These are phyloP conservation scores for Heterodera filipjevi DNA, from an alignment of 2,888 invertebrate species.

Conservation along the genomic window DNA sequence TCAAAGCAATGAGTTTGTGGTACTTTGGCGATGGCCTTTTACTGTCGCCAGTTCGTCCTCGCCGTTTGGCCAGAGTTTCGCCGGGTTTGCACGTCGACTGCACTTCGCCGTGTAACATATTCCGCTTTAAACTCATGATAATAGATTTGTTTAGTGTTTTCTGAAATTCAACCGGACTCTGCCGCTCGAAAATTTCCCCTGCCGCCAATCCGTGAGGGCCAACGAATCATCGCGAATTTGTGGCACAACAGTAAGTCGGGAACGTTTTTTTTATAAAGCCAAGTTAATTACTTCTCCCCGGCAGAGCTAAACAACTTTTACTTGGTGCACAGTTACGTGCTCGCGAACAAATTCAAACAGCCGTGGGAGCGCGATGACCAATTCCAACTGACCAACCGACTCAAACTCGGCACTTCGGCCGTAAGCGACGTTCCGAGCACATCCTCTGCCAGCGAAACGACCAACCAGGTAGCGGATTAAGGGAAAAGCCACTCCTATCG, in stretches of 20 bases:
- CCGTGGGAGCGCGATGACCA: neutral
- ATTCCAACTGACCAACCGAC: neutral
- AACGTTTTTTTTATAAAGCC: too few relatives aligned
- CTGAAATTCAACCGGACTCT: neutral
- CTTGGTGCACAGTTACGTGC: slow-evolving; percentile 1
- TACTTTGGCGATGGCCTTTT: neutral
- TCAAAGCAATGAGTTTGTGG: neutral
- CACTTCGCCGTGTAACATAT: neutral
- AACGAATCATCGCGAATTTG: slow-evolving; percentile 6
- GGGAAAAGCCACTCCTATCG: too few relatives aligned
- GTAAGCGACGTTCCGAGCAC: neutral
- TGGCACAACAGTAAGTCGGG: slow-evolving; percentile 9
- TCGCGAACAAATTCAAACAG: neutral
- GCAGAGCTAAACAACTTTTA: neutral
- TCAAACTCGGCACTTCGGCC: neutral
- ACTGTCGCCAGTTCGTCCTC: neutral
- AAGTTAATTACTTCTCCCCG: neutral
- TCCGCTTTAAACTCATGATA: neutral
- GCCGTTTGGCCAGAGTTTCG: neutral
- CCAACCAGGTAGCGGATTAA: neutral
- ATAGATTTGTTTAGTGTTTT: neutral
- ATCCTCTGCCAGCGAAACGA: neutral
- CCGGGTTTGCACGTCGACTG: neutral
- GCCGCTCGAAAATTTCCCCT: neutral
- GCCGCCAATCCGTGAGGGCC: neutral